Conservation (phyloP, 2,113 vertebrate species). For the Elephas maximus region DNA sequence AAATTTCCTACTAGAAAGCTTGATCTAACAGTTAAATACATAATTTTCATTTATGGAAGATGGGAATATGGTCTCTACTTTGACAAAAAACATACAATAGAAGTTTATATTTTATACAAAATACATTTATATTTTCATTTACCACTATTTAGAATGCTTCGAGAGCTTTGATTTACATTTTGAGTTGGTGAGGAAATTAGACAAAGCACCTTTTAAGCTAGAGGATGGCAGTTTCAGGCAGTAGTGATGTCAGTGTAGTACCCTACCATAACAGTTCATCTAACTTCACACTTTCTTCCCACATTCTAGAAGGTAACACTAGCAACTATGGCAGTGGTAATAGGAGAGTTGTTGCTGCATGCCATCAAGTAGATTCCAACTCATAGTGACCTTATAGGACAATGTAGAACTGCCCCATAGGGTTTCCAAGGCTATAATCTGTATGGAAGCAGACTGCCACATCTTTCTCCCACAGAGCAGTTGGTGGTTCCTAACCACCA, state of each 20-base stretch:
- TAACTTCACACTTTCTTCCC: not conserved
- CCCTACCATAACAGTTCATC: not conserved
- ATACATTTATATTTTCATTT: not conserved
- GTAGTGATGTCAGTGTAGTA: not conserved
- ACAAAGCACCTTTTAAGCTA: not conserved
- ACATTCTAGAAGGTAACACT: not conserved
- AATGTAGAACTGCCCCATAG: not conserved
- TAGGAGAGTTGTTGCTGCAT: not conserved
- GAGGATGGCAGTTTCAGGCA: not conserved
- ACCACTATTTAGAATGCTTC: not conserved
- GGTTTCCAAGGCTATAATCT: not conserved
- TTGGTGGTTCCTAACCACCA: not conserved
- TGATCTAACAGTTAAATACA: not conserved
- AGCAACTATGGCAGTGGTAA: not conserved
- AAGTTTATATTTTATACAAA: not conserved
- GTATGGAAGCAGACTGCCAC: not conserved
- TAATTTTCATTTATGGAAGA: not conserved
- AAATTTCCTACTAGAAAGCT: not conserved
- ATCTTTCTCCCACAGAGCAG: not conserved
- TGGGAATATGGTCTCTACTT: not conserved
- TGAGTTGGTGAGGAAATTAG: not conserved
- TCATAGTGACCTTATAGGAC: not conserved
- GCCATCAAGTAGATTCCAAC: not conserved
- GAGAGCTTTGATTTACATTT: not conserved
- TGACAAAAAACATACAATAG: not conserved